Conservation (phyloP, 2,888 invertebrate genomes). For the Tiphia femorata region DNA sequence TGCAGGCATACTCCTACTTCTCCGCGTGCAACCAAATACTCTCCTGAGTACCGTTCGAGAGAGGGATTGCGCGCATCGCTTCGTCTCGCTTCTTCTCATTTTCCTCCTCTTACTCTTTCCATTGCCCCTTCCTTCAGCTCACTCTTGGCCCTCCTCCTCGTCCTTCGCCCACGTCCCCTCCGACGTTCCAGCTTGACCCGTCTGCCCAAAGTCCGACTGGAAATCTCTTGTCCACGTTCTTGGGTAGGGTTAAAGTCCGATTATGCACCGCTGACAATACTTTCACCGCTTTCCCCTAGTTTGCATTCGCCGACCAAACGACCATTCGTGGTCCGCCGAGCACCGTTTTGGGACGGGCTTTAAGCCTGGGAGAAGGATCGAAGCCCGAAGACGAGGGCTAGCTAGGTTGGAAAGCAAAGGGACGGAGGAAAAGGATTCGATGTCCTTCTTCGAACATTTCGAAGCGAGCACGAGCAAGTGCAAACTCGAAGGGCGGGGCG, state of each 20-base stretch:
- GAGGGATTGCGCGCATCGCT: too few relatives aligned
- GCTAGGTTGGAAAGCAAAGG: conserved; percentile 8
- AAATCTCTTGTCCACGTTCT: conserved; percentile 46
- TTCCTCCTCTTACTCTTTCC: neutral
- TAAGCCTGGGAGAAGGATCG: neutral
- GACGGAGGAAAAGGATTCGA: neutral
- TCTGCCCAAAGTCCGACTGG: conserved; percentile 13
- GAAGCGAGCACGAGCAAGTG: neutral
- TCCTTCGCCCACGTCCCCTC: conserved; percentile 2
- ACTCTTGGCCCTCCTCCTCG: conserved; percentile 8
- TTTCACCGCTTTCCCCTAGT: conserved; percentile 48
- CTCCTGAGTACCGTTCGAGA: too few relatives aligned
- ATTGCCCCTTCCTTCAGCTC: conserved; percentile 1
- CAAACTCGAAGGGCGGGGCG: neutral
- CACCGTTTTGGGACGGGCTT: conserved; percentile 38
- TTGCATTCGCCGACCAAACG: conserved; percentile 55
- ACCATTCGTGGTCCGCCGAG: conserved; percentile 52
- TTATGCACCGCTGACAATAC: conserved; percentile 53
- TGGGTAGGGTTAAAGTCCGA: conserved; percentile 52
- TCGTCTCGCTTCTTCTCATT: neutral
- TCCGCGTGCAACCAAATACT: too few relatives aligned
- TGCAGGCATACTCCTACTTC: neutral
- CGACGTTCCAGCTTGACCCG: conserved; percentile 2
- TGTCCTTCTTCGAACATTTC: too few relatives aligned
- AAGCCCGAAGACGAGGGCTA: neutral